A percentile compares a stretch with the other conserved stretches of the same genome.
Conservation (phyloP, 2,797 vertebrate genomes). For the Ctenochaetus hawaiiensis region DNA sequence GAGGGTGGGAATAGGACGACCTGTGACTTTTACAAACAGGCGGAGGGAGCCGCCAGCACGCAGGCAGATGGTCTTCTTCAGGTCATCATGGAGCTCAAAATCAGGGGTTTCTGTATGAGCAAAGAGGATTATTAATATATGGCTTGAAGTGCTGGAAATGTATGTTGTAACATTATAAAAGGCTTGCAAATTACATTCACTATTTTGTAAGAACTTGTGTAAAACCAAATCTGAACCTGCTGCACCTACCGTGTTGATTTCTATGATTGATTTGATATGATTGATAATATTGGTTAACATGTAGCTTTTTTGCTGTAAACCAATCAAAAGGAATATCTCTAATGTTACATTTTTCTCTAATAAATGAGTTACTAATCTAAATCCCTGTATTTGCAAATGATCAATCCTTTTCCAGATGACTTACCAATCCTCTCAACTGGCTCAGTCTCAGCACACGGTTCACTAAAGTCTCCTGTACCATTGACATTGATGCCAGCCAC, state of each 20-base stretch:
- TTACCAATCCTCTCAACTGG: slow-evolving; percentile 96
- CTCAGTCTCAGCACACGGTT: slow-evolving; percentile 91
- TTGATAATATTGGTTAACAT: neutral
- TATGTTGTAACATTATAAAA: neutral
- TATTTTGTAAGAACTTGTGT: neutral
- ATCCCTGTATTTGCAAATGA: neutral
- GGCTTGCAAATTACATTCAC: neutral
- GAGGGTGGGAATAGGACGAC: slow-evolving; percentile 92
- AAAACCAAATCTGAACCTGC: neutral
- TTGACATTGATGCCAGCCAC: slow-evolving; percentile 95
- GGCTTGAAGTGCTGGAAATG: neutral
- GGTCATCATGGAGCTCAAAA: slow-evolving; percentile 95
- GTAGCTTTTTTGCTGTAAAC: neutral
- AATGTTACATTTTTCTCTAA: neutral
- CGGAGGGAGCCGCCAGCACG: slow-evolving; percentile 94
- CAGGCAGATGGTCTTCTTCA: slow-evolving; percentile 96
- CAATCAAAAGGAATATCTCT: neutral
- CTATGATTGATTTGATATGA: too few species aligned
- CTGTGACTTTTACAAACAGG: slow-evolving; percentile 91
- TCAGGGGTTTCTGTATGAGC: slow-evolving; percentile 92
- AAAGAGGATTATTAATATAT: neutral
- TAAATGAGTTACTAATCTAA: neutral
- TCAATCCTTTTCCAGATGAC: neutral
- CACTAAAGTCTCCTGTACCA: slow-evolving; percentile 96
- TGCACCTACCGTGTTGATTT: neutral